Evolutionary conservation across 2,113 vertebrate species (phyloP), one percentile per base, ranked within the genome.

Genomic region (Takifugu bimaculatus): DNA sequence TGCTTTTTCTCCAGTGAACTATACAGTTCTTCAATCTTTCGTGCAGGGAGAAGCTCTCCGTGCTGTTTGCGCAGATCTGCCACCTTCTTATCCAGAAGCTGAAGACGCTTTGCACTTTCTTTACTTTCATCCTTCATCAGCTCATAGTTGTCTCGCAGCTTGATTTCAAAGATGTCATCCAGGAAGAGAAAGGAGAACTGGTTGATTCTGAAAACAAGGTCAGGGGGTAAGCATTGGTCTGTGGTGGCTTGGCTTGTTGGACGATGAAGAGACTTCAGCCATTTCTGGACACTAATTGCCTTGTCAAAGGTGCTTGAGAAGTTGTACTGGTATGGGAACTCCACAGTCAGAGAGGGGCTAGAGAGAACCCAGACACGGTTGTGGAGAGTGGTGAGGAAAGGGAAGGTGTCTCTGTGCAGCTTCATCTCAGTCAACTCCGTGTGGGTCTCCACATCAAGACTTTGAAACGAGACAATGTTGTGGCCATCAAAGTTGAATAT

Each of bases 71-170:
- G 92, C 48, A 98, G 90, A 2, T 97, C 96, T 0, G 94, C 93
- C 76, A 99, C 96, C 71, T 96, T 96, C 78, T 94, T 91, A 0
- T 98, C 95, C 49, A 99, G 91, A 58, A 99, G 88, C 83, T 94
- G 93, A 65, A 98, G 78, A 6, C 97, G 92, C 87, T 98, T 98
- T 50, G 94, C 89, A 0, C 97, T 99, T 77, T 99, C 97, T 77
- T 98, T 97, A 73, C 93, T 95, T 82, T 99, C 97, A 0, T 99
- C 97, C 80, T 98, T 98, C 96, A 98, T 96, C 51, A 99, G 85
- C 86, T 98, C 97, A 0, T 98, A 98, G 81, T 99, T 98, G 88
- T 99, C 97, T 5, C 96, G 90, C 65, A 99, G 85, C 75, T 98
- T 98, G 72, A 98, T 97, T 83, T 98, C 97, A 0, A 98, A 97